These are phyloP conservation scores for Natrix natrix DNA, from an alignment of 2,797 vertebrate species.

Conservation along the genomic window DNA sequence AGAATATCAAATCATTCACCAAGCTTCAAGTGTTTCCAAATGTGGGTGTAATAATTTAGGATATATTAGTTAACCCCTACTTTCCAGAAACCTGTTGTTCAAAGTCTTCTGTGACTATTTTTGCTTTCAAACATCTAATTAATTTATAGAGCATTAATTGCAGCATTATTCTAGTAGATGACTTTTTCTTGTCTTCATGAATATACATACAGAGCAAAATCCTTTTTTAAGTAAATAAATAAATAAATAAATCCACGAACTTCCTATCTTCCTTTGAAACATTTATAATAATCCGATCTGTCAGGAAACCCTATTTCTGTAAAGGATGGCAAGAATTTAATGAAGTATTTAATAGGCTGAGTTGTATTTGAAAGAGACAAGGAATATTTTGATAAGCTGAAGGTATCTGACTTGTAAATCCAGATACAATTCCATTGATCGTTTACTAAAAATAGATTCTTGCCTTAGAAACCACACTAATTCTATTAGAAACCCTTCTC, in stretches of 20 bases:
- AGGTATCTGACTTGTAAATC: conserved; percentile 30
- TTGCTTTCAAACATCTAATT: not conserved
- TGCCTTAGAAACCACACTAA: conserved; percentile 43
- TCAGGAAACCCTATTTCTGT: conserved; percentile 39
- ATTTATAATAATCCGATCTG: conserved; percentile 41
- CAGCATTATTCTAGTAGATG: not conserved
- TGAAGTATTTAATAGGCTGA: conserved; percentile 39
- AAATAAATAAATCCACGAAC: not conserved
- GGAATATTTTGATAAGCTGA: conserved; percentile 48
- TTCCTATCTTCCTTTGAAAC: conserved; percentile 26
- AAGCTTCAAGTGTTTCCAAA: not conserved
- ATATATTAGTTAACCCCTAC: not conserved
- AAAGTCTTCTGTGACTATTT: not conserved
- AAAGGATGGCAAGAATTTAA: conserved; percentile 44
- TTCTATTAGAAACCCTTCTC: not conserved
- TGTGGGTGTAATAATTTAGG: not conserved
- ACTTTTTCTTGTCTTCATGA: not conserved
- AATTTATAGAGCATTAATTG: not conserved
- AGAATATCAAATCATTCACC: not conserved
- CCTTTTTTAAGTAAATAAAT: not conserved
- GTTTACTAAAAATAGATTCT: conserved; percentile 51
- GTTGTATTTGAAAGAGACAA: conserved; percentile 23
- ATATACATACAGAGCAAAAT: conserved; percentile 1
- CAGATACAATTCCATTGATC: conserved; percentile 43
- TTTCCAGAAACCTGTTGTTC: not conserved